Conservation (phyloP, 92 coral and sea anemone species). For the Palythoa grandis region DNA sequence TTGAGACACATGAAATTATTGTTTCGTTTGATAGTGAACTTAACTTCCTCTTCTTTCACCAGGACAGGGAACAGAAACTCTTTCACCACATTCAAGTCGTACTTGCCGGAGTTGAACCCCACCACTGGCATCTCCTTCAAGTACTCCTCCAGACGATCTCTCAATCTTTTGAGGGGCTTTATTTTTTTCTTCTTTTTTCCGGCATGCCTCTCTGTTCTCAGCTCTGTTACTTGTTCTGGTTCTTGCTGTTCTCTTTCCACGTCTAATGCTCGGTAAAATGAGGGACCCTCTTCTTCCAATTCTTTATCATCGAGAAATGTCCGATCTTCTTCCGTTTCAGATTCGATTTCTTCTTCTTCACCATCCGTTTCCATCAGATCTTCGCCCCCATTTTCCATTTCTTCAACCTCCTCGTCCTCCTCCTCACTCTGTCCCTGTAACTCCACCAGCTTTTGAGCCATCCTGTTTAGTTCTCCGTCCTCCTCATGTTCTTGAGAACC, state of each 20-base stretch:
- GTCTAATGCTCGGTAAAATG: not conserved
- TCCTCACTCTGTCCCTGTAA: not conserved
- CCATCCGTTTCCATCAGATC: slow-evolving; percentile 22
- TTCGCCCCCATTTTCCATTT: not conserved
- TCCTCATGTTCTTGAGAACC: not conserved
- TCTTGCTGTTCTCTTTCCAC: slow-evolving; percentile 7
- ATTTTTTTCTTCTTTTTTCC: slow-evolving; percentile 7
- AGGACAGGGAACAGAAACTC: not conserved
- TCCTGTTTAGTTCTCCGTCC: no score
- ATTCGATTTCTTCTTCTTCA: not conserved
- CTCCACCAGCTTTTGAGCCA: no score
- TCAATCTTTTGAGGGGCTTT: slow-evolving; percentile 26
- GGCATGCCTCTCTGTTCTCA: not conserved
- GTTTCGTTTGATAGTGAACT: slow-evolving; percentile 56
- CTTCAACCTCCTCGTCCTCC: not conserved
- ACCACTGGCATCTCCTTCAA: slow-evolving; percentile 56
- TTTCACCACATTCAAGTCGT: slow-evolving; percentile 54
- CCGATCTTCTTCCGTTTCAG: no score
- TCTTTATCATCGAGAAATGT: not conserved
- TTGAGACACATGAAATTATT: slow-evolving; percentile 54
- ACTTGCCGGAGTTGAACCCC: slow-evolving; percentile 59
- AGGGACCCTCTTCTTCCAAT: not conserved
- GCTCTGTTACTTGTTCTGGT: no score
- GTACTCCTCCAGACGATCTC: slow-evolving; percentile 31
- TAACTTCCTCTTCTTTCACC: slow-evolving; percentile 37